phyloP scores from a whole-genome alignment of 2,888 invertebrate species.

The Fragum fragum region DNA sequence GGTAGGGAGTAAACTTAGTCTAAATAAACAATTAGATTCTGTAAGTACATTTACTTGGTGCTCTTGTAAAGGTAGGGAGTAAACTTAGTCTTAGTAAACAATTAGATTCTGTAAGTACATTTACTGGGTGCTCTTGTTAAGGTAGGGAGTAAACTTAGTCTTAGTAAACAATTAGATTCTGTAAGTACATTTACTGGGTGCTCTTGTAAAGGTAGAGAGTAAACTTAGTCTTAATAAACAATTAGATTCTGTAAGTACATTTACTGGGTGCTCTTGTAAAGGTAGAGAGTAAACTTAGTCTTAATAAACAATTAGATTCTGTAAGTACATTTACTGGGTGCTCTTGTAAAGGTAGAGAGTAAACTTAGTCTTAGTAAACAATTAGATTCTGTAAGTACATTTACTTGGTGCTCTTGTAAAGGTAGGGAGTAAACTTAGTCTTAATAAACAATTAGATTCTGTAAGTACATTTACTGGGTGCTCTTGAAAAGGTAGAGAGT shows the following conservation, averaged over 20 bases:
- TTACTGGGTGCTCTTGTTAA: slow-evolving; percentile 82
- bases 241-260: background rate
- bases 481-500: too few relatives aligned
- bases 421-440: too few relatives aligned
- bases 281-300: too few relatives aligned
- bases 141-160: background rate
- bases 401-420: too few relatives aligned
- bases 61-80: slow-evolving; percentile 89
- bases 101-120: slow-evolving; percentile 79
- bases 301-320: too few relatives aligned
- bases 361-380: slow-evolving; percentile 89
- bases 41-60: slow-evolving; percentile 82
- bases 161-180: too few relatives aligned
- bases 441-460: too few relatives aligned
- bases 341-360: slow-evolving; percentile 89
- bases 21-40: slow-evolving; percentile 87
- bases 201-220: slow-evolving; percentile 61
- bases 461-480: too few relatives aligned
- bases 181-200: slow-evolving; percentile 43
- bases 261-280: background rate
- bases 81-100: slow-evolving; percentile 89
- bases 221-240: background rate
- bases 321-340: slow-evolving; percentile 67
- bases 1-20: slow-evolving; percentile 86
- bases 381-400: slow-evolving; percentile 82